Conservation (phyloP, 2,888 invertebrate species). For the Caenorhabditis afra region DNA sequence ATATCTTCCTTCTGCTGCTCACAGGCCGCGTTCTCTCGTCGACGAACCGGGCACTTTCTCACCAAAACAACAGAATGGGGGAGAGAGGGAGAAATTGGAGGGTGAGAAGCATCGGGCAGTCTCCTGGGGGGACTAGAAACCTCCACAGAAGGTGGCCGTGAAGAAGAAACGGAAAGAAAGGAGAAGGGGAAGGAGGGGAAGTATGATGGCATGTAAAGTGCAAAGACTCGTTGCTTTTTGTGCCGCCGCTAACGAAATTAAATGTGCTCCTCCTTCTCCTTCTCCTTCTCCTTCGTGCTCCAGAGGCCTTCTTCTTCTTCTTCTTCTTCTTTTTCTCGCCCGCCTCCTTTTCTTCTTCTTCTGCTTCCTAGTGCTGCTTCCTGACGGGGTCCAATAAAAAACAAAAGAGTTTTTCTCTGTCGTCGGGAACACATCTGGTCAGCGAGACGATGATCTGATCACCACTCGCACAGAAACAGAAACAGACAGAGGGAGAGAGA, state of each 20-base stretch:
- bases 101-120: too few species aligned
- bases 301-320: constrained; percentile 5
- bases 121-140: too few species aligned
- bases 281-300: constrained; percentile 15
- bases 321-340: constrained; percentile 1
- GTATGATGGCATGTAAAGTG: constrained; percentile 56
- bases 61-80: too few species aligned
- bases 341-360: constrained; percentile 9
- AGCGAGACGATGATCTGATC: constrained; percentile 3
- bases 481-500: constrained; percentile 20
- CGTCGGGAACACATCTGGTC: constrained; percentile 33
- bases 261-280: constrained; percentile 41
- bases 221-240: constrained; percentile 54
- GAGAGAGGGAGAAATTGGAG: too few species aligned
- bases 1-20: not conserved
- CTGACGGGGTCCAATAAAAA: constrained; percentile 17
- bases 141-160: not conserved
- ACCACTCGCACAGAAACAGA: constrained; percentile 12
- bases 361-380: not conserved
- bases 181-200: constrained; percentile 28
- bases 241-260: constrained; percentile 53
- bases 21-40: too few species aligned
- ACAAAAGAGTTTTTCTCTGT: constrained; percentile 7
- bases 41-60: too few species aligned
- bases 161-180: constrained; percentile 16